These are phyloP conservation scores for Sarcophaga caerulescens DNA, from an alignment of 2,888 invertebrate genomes.

Conservation along the genomic window DNA sequence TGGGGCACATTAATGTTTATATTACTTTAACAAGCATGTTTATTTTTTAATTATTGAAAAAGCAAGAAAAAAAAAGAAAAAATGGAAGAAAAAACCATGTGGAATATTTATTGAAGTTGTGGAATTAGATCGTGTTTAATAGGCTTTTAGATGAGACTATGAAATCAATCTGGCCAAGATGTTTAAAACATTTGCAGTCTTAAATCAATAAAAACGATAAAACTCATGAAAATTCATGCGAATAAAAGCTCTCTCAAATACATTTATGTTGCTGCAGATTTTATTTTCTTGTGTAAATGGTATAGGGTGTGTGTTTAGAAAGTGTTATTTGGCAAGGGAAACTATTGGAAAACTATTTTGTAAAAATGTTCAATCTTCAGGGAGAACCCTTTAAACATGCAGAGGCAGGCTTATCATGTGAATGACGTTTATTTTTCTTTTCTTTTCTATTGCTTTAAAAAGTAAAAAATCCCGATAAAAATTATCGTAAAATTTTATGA, in stretches of 20 bases:
- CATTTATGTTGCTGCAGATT: not conserved
- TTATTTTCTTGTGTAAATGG: not conserved
- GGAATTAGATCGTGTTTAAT: no score
- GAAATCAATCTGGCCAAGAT: not conserved
- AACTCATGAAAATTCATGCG: not conserved
- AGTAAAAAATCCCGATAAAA: constrained; percentile 6
- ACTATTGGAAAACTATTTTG: not conserved
- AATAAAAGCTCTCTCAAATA: not conserved
- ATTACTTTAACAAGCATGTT: no score
- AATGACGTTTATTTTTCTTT: not conserved
- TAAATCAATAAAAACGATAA: not conserved
- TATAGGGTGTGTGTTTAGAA: not conserved
- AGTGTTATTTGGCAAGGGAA: not conserved
- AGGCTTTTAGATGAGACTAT: no score
- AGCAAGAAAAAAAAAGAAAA: no score
- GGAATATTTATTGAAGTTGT: no score
- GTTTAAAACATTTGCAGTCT: not conserved
- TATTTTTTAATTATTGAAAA: no score
- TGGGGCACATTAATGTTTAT: no score
- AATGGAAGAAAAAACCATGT: no score
- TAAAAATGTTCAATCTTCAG: no score
- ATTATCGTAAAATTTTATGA: constrained; percentile 62
- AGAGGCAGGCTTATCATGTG: no score
- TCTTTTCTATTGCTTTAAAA: not conserved
- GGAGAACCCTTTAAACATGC: no score